Evolutionary conservation across 2,113 vertebrate species (phyloP).

Genomic region (Neogobius melanostomus): DNA sequence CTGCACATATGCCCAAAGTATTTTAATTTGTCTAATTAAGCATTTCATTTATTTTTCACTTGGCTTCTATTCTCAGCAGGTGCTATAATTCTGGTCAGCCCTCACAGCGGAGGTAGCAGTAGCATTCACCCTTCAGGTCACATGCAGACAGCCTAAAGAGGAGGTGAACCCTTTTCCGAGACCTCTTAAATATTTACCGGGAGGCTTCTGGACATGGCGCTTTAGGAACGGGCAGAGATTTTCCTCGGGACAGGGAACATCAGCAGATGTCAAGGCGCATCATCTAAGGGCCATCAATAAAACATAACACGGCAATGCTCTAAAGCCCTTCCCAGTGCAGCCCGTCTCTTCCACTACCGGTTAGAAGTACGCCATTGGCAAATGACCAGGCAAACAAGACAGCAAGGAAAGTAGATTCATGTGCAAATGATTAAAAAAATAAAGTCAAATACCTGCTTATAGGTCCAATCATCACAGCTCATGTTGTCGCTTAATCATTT

Average conservation of each 20-base stretch:
- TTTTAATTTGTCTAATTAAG: too few species aligned
- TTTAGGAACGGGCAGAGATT: constrained; percentile 53
- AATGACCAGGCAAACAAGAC: neutral
- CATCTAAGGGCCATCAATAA: constrained; percentile 67
- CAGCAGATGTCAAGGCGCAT: constrained; percentile 65
- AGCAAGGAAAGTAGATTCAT: neutral
- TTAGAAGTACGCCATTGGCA: constrained; percentile 16
- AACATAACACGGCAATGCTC: constrained; percentile 52
- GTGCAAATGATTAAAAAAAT: neutral
- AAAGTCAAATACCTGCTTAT: constrained; percentile 38
- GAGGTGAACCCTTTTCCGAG: constrained; percentile 35
- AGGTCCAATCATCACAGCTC: constrained; percentile 42
- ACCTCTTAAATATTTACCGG: constrained; percentile 64
- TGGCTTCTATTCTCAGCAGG: too few species aligned
- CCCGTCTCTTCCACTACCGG: constrained; percentile 45
- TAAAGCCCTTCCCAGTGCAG: constrained; percentile 44
- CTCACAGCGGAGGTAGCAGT: neutral
- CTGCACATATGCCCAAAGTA: too few species aligned
- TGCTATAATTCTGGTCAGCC: neutral
- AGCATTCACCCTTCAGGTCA: constrained; percentile 4
- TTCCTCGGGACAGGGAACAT: constrained; percentile 51
- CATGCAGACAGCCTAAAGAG: constrained; percentile 18
- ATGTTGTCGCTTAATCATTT: constrained; percentile 35
- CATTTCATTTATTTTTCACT: neutral
- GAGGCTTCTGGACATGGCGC: constrained; percentile 42